These are phyloP conservation scores for Mugil cephalus DNA, from an alignment of 2,113 vertebrate genomes.

Conservation along the genomic window DNA sequence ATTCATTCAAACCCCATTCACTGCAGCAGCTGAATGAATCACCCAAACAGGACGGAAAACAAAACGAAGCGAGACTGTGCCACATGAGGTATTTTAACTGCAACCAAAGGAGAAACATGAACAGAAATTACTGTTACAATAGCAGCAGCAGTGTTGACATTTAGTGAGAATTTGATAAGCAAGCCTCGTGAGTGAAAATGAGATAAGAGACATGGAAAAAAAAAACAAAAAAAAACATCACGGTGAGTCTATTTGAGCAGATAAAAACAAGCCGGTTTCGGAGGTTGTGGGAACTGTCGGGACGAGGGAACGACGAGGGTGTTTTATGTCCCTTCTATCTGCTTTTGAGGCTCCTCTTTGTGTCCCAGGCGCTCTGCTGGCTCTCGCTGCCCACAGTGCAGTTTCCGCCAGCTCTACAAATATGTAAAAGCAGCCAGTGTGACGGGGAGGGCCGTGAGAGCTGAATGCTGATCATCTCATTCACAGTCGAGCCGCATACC, in stretches of 20 bases:
- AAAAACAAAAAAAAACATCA: conserved; percentile 58
- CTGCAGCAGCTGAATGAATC: conserved; percentile 7
- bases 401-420: conserved; percentile 66
- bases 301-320: conserved; percentile 39
- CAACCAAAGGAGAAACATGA: conserved; percentile 34
- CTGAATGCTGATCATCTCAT: conserved; percentile 77
- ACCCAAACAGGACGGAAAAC: conserved; percentile 29
- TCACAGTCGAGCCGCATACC: conserved; percentile 56
- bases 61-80: conserved; percentile 25
- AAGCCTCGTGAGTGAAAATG: conserved; percentile 45
- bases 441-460: conserved; percentile 55
- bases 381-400: conserved; percentile 51
- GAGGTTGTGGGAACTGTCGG: conserved; percentile 43
- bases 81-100: conserved; percentile 55
- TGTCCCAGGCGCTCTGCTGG: conserved; percentile 55
- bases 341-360: conserved; percentile 62
- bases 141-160: conserved; percentile 52
- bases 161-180: conserved; percentile 61
- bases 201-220: conserved; percentile 60
- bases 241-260: conserved; percentile 40
- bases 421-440: conserved; percentile 74
- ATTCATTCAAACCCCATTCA: conserved; percentile 26
- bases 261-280: conserved; percentile 57
- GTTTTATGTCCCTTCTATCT: conserved; percentile 48
- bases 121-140: conserved; percentile 37